phyloP scores from a whole-genome alignment of 2,888 invertebrate species.

The Chrysomela aeneicollis region DNA sequence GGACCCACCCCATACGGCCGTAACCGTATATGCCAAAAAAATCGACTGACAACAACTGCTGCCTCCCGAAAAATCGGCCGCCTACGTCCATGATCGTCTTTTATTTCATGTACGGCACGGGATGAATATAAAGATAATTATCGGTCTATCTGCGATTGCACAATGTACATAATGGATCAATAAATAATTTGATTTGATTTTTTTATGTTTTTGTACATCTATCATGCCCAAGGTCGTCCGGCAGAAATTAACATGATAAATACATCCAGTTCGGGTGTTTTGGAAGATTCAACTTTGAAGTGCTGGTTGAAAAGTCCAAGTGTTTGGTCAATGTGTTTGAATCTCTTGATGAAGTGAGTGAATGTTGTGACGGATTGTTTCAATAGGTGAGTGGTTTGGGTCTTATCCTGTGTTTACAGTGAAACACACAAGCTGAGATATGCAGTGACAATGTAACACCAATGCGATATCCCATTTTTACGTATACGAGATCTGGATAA shows the following conservation, averaged over 20 bases:
- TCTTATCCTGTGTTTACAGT: no score
- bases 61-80: background rate
- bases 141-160: background rate
- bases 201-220: background rate
- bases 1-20: conserved; percentile 58
- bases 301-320: background rate
- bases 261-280: background rate
- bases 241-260: background rate
- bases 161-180: background rate
- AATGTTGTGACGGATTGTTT: no score
- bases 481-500: no score
- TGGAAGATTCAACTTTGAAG: background rate
- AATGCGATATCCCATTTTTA: no score
- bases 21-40: conserved; percentile 46
- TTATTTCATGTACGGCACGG: background rate
- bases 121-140: background rate
- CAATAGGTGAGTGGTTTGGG: no score
- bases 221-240: background rate
- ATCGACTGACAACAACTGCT: conserved; percentile 17
- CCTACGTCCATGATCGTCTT: no score
- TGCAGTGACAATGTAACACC: no score
- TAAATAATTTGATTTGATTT: background rate
- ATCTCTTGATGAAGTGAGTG: no score
- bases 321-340: no score
- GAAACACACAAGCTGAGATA: no score